phyloP scores from a whole-genome alignment of 1,140 invertebrate species.

The Manduca sexta region DNA sequence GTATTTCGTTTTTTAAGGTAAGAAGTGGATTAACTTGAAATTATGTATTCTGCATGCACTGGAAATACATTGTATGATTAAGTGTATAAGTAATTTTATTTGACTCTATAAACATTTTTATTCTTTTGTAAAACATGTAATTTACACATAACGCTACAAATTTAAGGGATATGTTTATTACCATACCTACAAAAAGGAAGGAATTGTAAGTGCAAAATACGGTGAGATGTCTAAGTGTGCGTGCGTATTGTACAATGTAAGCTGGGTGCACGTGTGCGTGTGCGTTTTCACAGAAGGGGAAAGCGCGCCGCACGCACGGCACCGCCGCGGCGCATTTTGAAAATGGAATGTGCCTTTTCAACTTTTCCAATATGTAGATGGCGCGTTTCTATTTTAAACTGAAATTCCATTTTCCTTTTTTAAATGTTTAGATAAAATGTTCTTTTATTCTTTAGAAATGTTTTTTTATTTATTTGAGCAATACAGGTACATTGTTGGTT shows the following conservation, averaged over 20 bases:
- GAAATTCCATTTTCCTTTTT: background rate
- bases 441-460: background rate
- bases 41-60: conserved; percentile 19
- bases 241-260: conserved; percentile 11
- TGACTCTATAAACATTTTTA: no score
- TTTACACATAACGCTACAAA: no score
- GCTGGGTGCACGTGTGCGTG: conserved; percentile 29
- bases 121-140: no score
- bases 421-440: background rate
- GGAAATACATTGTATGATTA: no score
- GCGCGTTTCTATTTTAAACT: conserved; percentile 8
- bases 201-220: no score
- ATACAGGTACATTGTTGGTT: no score
- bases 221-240: background rate
- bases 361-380: conserved; percentile 52
- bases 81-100: no score
- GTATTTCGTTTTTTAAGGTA: conserved; percentile 54
- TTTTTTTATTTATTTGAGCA: background rate
- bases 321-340: conserved; percentile 41
- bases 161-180: no score
- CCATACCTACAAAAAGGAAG: no score
- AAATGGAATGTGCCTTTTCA: conserved; percentile 53
- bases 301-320: conserved; percentile 34
- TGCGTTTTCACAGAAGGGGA: conserved; percentile 42
- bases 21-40: conserved; percentile 38